A percentile compares a stretch with the other conserved stretches of the same genome.
These are phyloP conservation scores for Anthophora plumipes DNA, from an alignment of 2,888 invertebrate genomes.

Conservation along the genomic window DNA sequence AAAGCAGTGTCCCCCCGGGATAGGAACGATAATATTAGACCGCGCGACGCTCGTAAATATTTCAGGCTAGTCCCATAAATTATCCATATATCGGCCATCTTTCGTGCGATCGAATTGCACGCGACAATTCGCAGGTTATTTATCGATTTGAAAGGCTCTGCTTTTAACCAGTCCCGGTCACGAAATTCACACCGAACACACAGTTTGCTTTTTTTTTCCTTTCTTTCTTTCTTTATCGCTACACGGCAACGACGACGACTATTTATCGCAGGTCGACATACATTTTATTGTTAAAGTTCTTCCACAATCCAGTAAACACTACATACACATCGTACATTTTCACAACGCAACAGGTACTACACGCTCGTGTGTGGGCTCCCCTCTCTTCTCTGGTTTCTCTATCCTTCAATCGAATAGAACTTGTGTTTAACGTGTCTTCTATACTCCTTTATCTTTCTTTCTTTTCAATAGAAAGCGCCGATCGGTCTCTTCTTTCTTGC, in stretches of 20 bases:
- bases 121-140: background rate
- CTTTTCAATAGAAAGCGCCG: background rate
- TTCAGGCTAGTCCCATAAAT: no score
- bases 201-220: background rate
- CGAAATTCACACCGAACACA: conserved; percentile 7
- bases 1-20: conserved; percentile 1
- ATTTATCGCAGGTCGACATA: conserved; percentile 60
- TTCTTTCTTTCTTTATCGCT: background rate
- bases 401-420: background rate
- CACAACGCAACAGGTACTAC: conserved; percentile 76
- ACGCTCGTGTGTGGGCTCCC: conserved; percentile 62
- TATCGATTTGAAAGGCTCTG: background rate
- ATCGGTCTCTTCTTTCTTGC: conserved; percentile 18
- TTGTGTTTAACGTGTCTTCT: background rate
- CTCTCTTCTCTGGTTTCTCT: conserved; percentile 22
- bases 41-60: background rate
- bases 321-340: conserved; percentile 65
- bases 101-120: background rate
- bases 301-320: conserved; percentile 56
- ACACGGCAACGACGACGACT: background rate
- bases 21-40: conserved; percentile 35
- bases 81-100: background rate
- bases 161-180: background rate
- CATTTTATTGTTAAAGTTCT: conserved; percentile 56
- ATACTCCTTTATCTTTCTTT: background rate